Percentiles rank a stretch among this genome's conserved stretches.
phyloP scores from a whole-genome alignment of 2,113 vertebrate genomes.

The Xyliphius kryptos region DNA sequence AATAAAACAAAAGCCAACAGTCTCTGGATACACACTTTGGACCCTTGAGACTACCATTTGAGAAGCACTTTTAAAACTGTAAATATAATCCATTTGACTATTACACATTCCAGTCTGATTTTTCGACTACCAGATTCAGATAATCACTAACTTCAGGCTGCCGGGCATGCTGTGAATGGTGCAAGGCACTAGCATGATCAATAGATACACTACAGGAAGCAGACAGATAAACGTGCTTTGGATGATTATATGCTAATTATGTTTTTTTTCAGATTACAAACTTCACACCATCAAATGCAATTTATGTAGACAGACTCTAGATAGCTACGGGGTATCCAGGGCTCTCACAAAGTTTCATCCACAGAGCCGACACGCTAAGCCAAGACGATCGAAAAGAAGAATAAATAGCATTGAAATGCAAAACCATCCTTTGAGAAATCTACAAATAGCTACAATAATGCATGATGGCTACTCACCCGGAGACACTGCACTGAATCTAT shows the following conservation, averaged over 20 bases:
- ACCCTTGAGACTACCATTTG: not conserved
- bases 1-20: not conserved
- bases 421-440: slow-evolving; percentile 8
- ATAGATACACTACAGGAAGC: not conserved
- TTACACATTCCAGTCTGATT: not conserved
- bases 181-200: slow-evolving; percentile 5
- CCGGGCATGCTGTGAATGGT: not conserved
- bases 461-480: not conserved
- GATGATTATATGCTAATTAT: not conserved
- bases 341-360: slow-evolving; percentile 6
- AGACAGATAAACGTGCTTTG: slow-evolving; percentile 6
- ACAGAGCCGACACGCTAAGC: not conserved
- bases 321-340: not conserved
- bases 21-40: not conserved
- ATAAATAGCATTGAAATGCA: slow-evolving; percentile 15
- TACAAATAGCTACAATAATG: slow-evolving; percentile 5
- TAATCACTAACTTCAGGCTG: slow-evolving; percentile 11
- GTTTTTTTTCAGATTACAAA: slow-evolving; percentile 17
- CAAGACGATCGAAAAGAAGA: slow-evolving; percentile 2
- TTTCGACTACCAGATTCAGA: not conserved
- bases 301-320: not conserved
- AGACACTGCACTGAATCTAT: not conserved
- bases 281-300: slow-evolving; percentile 13
- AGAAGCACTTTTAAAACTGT: not conserved
- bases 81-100: not conserved